Percentiles rank a stretch among this genome's conserved stretches.
phyloP scores from a whole-genome alignment of 1,140 invertebrate species.

The Drosophila mayri region DNA sequence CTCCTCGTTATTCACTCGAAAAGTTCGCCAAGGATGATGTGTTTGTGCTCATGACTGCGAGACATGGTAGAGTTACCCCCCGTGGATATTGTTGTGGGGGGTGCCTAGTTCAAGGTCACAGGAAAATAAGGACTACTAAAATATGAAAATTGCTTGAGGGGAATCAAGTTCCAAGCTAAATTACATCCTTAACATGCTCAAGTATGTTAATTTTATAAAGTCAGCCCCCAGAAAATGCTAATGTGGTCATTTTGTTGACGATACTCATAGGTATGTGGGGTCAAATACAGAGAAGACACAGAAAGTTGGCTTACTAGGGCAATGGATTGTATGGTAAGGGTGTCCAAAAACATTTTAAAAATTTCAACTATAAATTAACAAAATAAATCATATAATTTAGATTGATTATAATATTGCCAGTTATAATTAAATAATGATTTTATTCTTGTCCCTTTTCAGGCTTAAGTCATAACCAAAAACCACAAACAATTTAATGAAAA shows the following conservation, averaged over 20 bases:
- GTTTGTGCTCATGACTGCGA: conserved; percentile 32
- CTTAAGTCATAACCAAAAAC: conserved; percentile 18
- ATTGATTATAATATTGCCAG: no score
- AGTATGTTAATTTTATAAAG: conserved; percentile 43
- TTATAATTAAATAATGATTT: not conserved
- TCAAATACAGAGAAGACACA: not conserved
- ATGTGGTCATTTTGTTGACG: conserved; percentile 19
- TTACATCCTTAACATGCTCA: conserved; percentile 40
- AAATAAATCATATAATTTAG: not conserved
- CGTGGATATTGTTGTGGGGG: conserved; percentile 20
- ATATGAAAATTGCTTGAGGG: conserved; percentile 43
- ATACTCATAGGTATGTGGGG: not conserved
- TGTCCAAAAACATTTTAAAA: not conserved
- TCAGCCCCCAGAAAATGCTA: conserved; percentile 16
- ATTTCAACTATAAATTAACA: no score
- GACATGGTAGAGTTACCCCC: conserved; percentile 22
- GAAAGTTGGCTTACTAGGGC: not conserved
- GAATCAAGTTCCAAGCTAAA: conserved; percentile 41
- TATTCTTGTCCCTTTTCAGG: conserved; percentile 6
- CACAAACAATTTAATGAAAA: conserved; percentile 41
- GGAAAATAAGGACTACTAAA: conserved; percentile 21
- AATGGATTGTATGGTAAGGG: not conserved
- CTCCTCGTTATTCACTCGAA: conserved; percentile 51
- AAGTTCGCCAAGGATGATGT: conserved; percentile 67
- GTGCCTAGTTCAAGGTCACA: conserved; percentile 36